Evolutionary conservation across 2,888 invertebrate genomes (phyloP), one percentile per base, ranked within the genome.

Genomic region (Temnothorax rugatulus): DNA sequence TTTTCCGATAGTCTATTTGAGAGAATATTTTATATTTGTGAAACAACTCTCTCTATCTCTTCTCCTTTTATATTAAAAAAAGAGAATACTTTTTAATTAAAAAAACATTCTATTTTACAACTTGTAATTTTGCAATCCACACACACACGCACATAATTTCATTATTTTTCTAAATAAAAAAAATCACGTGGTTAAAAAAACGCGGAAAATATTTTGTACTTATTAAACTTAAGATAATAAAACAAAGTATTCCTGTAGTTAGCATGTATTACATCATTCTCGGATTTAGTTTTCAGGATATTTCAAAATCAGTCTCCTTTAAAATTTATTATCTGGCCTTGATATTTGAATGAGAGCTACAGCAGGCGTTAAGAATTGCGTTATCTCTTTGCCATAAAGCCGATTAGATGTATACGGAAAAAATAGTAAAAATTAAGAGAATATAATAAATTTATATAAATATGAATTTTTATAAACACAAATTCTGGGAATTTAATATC

Each of bases 161-260:
- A 52, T 34, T 13, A 38, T 54, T 38, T 38, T 21, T 21, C n/a
- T 0, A 34, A 50, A 71, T 52, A 1, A 69, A 50, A 50, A 50
- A 52, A 71, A 15, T 52, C 52, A 34, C n/a, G 13, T 21, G 0
- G 3, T 29, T 25, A 68, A 4, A 66, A 66, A n/a, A 0, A 34
- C n/a, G n/a, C 7, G n/a, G 2, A 34, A n/a, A 69, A 52, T 69
- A 69, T 7, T 50, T 8, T 11, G 13, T 34, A 47, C 18, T 29
- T 66, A 63, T 21, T 41, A 68, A 44, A 44, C 41, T 41, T 44
- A 66, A 47, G 9, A 47, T 44, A 44, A 64, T 21, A 68, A 47
- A 47, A 68, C 18, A 0, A 68, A 25, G 11, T 63, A 34, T 61
- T 61, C n/a, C n/a, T 38, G 8, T 63, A 38, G 9, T 52, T 52